Evolutionary conservation across 2,888 invertebrate species (phyloP).

Genomic region (Sarcophaga variegata): DNA sequence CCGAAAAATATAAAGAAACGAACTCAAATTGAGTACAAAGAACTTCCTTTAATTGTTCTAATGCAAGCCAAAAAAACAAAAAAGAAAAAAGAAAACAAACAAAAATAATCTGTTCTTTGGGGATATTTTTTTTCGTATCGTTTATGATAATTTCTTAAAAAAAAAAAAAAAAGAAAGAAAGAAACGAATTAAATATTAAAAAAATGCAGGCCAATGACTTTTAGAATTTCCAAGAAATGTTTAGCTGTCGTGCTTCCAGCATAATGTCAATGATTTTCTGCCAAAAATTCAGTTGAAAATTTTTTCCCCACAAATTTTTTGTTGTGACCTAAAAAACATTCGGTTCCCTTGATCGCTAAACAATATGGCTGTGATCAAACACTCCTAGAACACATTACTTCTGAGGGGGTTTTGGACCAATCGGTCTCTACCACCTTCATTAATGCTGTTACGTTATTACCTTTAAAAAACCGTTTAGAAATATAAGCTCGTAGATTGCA

Average conservation of each 20-base stretch:
- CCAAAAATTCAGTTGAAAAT: too few species aligned
- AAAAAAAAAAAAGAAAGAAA: background rate
- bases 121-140: conserved; percentile 31
- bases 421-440: too few species aligned
- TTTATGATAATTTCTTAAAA: conserved; percentile 44
- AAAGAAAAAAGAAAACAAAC: conserved; percentile 19
- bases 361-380: too few species aligned
- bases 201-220: conserved; percentile 59
- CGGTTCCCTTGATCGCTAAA: too few species aligned
- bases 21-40: conserved; percentile 44
- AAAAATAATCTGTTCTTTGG: background rate
- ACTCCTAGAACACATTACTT: too few species aligned
- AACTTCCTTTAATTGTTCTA: conserved; percentile 64
- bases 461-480: too few species aligned
- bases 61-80: conserved; percentile 31
- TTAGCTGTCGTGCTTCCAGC: background rate
- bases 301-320: too few species aligned
- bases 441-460: too few species aligned
- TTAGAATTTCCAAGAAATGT: conserved; percentile 35
- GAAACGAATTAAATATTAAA: conserved; percentile 24
- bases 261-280: background rate
- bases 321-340: too few species aligned
- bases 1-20: background rate
- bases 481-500: too few species aligned
- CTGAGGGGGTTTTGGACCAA: too few species aligned